phyloP scores from a whole-genome alignment of 1,140 invertebrate species.

The Drosophila setifemur region DNA sequence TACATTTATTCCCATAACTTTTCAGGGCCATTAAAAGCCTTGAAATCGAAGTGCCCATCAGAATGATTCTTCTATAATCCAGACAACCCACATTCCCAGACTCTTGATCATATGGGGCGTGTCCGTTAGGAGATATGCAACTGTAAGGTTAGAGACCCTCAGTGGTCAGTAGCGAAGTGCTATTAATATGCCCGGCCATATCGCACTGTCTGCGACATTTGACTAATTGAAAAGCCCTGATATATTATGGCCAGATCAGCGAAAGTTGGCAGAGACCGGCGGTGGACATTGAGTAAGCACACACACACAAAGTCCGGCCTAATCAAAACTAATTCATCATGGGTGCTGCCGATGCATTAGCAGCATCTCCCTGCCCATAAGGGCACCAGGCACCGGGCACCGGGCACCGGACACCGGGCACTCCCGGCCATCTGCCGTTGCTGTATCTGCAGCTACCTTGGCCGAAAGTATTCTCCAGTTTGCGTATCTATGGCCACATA shows the following conservation, averaged over 20 bases:
- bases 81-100: background rate
- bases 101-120: background rate
- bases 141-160: background rate
- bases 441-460: constrained; percentile 14
- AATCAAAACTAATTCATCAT: constrained; percentile 82
- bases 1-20: no score
- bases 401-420: background rate
- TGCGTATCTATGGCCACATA: constrained; percentile 69
- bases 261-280: constrained; percentile 54
- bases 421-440: background rate
- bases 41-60: no score
- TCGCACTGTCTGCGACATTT: constrained; percentile 68
- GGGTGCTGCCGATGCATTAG: constrained; percentile 75
- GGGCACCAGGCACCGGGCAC: constrained; percentile 13
- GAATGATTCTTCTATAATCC: no score
- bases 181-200: constrained; percentile 69
- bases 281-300: constrained; percentile 54
- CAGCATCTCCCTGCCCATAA: constrained; percentile 24
- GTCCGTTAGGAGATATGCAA: constrained; percentile 5
- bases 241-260: constrained; percentile 64
- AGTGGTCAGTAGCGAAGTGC: constrained; percentile 37
- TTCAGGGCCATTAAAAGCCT: no score
- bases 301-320: constrained; percentile 33
- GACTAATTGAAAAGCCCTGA: constrained; percentile 76
- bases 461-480: constrained; percentile 34